phyloP scores from a whole-genome alignment of 92 coral and sea anemone genomes.

The Paramuricea clavata region DNA sequence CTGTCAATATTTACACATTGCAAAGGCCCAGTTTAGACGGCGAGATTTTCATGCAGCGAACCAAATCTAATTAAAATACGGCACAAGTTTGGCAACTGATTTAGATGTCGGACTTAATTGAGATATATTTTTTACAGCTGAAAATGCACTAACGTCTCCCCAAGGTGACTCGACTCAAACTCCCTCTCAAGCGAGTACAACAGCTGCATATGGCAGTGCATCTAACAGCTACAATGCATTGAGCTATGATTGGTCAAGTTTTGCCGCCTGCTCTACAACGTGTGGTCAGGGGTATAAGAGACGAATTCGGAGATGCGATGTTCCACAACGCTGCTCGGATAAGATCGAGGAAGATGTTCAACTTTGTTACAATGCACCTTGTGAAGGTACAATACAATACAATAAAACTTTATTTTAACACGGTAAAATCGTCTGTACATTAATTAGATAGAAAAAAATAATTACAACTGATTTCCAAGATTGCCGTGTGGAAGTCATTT shows the following conservation, averaged over 20 bases:
- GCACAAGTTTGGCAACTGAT: too few species aligned
- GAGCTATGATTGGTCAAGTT: conserved; percentile 80
- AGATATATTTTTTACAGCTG: too few species aligned
- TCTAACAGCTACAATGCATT: not conserved
- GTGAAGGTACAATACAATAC: conserved; percentile 84
- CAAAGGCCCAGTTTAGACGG: too few species aligned
- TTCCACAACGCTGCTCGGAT: conserved; percentile 75
- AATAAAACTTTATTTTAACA: too few species aligned
- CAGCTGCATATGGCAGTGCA: not conserved
- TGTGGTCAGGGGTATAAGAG: conserved; percentile 90
- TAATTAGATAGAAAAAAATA: too few species aligned
- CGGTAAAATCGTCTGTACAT: too few species aligned
- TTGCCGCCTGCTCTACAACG: conserved; percentile 83
- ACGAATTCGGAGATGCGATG: conserved; percentile 87
- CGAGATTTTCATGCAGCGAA: too few species aligned
- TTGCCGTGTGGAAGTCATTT: too few species aligned
- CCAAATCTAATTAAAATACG: too few species aligned
- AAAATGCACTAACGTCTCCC: not conserved
- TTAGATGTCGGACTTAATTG: too few species aligned
- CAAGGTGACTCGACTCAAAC: not conserved
- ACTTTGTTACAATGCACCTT: conserved; percentile 79
- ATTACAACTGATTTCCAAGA: too few species aligned
- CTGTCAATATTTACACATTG: too few species aligned
- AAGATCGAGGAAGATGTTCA: conserved; percentile 82
- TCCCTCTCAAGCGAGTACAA: not conserved